phyloP scores from a whole-genome alignment of 37 sponge, comb jelly and placozoan species.

The Mnemiopsis leidyi region DNA sequence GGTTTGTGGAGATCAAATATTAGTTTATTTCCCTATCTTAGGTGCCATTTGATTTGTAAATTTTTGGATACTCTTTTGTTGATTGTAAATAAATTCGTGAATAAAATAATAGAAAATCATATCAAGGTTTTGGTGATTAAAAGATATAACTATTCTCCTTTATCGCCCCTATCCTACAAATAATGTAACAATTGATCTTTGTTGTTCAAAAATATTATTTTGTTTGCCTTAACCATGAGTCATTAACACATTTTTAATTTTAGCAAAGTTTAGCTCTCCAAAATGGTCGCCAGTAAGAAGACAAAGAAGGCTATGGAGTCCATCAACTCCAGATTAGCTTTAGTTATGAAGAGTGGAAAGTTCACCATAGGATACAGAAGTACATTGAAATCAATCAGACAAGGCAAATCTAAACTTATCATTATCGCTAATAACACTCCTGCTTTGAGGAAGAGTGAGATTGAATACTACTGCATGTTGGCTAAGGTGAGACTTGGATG shows the following conservation, averaged over 20 bases:
- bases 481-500: slow-evolving; percentile 81
- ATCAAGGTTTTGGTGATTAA: too few relatives aligned
- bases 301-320: slow-evolving; percentile 96
- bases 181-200: too few relatives aligned
- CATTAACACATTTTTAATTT: background rate
- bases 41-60: background rate
- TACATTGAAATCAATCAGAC: slow-evolving; percentile 86
- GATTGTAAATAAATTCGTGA: background rate
- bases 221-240: too few relatives aligned
- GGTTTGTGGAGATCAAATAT: background rate
- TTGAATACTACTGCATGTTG: slow-evolving; percentile 99
- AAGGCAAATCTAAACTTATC: slow-evolving; percentile 94
- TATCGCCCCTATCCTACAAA: too few relatives aligned
- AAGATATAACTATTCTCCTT: too few relatives aligned
- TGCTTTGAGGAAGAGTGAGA: slow-evolving; percentile 95
- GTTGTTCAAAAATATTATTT: too few relatives aligned
- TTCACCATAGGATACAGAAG: slow-evolving; percentile 89
- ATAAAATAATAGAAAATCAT: too few relatives aligned
- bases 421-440: slow-evolving; percentile 94
- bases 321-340: slow-evolving; percentile 90
- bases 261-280: slow-evolving; percentile 36
- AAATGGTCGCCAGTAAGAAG: slow-evolving; percentile 67
- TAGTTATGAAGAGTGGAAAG: slow-evolving; percentile 99
- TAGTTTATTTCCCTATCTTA: background rate
- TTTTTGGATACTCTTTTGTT: background rate